Evolutionary conservation across 2,797 vertebrate genomes (phyloP), one percentile per base, ranked within the genome.

Genomic region (Pseudochromis fuscus): DNA sequence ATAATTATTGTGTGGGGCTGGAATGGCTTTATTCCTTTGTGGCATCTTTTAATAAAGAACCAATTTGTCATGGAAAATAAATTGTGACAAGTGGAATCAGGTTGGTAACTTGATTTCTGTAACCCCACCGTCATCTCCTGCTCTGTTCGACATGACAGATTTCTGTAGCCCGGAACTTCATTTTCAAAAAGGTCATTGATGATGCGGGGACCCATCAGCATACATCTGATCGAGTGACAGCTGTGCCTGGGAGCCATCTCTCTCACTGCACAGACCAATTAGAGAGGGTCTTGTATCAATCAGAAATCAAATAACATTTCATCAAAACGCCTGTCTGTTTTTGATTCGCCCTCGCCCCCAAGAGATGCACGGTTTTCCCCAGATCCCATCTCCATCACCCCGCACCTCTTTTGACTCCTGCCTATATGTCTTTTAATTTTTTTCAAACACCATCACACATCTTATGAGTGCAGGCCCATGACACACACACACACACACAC

Each of bases 261-360:
- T 74, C 81, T 86, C 77, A 9, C 67, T 74, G 83, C 72, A n/a
- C 82, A 63, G 71, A 71, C 89, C 89, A 92, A 93, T 93, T 93
- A 92, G 83, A 84, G 78, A 48, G 65, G 64, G 76, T 60, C 86
- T 82, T 83, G 84, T 90, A 92, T 90, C 89, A 91, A 91, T 92
- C 91, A 91, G 71, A 88, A 90, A 88, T 90, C 89, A 92, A 90
- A 92, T 91, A 89, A 88, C 85, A 87, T 90, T 86, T 88, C 88
- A 88, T 92, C 87, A 90, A 86, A 91, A 79, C 50, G 35, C 75
- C 78, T 45, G 69, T 79, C 84, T 83, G 79, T 66, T 88, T 90
- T 81, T 83, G 71, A 89, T 80, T 83, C 72, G 55, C 42, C 53
- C 12, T 48, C n/a, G 35, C 60, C 75, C 88, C 69, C 60, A 1